Conservation (phyloP, 1,140 invertebrate species). For the Brachionus manjavacas region DNA sequence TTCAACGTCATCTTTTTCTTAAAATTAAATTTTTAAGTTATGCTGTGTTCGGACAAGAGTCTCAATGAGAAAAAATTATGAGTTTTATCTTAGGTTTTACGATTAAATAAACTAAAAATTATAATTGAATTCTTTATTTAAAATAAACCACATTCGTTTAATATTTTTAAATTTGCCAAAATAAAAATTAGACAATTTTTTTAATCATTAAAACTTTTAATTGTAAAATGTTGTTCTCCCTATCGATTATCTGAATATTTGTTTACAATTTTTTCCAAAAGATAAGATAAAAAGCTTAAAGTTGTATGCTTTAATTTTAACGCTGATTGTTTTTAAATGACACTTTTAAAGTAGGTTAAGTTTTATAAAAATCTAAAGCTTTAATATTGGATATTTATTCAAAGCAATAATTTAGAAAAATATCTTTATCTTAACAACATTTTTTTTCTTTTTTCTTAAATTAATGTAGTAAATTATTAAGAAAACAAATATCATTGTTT, state of each 20-base stretch:
- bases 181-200: neutral
- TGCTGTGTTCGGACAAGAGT: too few relatives aligned
- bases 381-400: neutral
- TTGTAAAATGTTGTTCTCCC: neutral
- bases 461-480: neutral
- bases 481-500: neutral
- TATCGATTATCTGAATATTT: neutral
- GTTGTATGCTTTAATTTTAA: neutral
- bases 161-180: too few relatives aligned
- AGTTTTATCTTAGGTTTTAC: too few relatives aligned
- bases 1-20: too few relatives aligned
- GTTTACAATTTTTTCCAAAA: neutral
- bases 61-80: too few relatives aligned
- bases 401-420: neutral
- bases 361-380: neutral
- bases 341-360: neutral
- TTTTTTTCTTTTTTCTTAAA: neutral
- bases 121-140: too few relatives aligned
- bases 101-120: too few relatives aligned
- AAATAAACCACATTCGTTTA: too few relatives aligned
- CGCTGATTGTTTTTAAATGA: slow-evolving; percentile 3
- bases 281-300: neutral
- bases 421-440: neutral
- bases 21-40: too few relatives aligned
- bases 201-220: too few relatives aligned